Percentiles rank a stretch among this genome's conserved stretches.
Conservation (phyloP, 2,888 invertebrate species). For the Stenichneumon culpator region DNA sequence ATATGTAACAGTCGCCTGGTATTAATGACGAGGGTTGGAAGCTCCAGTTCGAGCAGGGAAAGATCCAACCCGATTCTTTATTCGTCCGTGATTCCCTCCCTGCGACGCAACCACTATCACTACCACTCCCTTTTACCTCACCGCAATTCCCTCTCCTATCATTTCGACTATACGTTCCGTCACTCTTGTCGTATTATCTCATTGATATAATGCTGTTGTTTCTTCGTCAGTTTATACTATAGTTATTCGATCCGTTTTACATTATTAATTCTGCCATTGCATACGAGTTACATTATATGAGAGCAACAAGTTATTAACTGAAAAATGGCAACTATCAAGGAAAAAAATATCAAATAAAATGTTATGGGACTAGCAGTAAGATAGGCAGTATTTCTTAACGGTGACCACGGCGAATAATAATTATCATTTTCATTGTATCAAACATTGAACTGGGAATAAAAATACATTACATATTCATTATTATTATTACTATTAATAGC, state of each 20-base stretch:
- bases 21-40: constrained; percentile 83
- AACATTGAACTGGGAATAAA: no score
- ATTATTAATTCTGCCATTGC: constrained; percentile 51
- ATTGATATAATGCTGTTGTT: constrained; percentile 83
- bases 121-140: constrained; percentile 58
- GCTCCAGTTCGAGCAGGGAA: constrained; percentile 70
- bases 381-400: background rate
- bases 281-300: constrained; percentile 14
- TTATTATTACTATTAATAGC: background rate
- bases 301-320: constrained; percentile 34
- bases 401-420: no score
- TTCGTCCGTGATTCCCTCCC: constrained; percentile 69
- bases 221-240: constrained; percentile 52
- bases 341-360: constrained; percentile 17
- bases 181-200: constrained; percentile 81
- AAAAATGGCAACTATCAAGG: constrained; percentile 15
- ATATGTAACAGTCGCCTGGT: constrained; percentile 85
- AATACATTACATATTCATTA: background rate
- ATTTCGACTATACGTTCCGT: constrained; percentile 73
- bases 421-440: no score
- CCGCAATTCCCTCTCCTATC: constrained; percentile 48
- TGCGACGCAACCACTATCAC: constrained; percentile 46
- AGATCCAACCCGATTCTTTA: constrained; percentile 78
- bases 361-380: no score
- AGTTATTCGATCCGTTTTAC: constrained; percentile 45